Conservation (phyloP, 2,113 vertebrate species). For the Rafetus swinhoei region DNA sequence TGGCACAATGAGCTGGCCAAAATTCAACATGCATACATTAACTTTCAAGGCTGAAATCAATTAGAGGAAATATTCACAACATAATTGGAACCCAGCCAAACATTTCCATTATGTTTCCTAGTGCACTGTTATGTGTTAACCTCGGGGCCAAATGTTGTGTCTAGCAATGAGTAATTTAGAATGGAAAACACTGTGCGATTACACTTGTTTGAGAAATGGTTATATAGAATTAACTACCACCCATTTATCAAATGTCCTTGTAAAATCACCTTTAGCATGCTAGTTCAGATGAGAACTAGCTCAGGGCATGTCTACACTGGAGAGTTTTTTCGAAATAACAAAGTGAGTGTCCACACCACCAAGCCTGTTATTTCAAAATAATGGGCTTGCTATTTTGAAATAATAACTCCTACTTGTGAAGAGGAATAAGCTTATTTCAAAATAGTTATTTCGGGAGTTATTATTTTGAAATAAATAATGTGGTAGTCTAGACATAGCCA, state of each 20-base stretch:
- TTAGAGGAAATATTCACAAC: not conserved
- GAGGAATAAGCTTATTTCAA: no score
- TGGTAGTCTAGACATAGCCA: no score
- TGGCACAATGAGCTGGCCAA: not conserved
- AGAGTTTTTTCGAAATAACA: no score
- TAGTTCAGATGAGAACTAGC: no score
- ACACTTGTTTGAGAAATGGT: not conserved
- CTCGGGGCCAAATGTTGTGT: not conserved
- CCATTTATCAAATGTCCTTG: not conserved
- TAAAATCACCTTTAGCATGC: not conserved
- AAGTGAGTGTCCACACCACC: no score
- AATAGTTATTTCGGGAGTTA: no score
- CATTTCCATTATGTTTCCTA: not conserved
- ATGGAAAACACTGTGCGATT: not conserved
- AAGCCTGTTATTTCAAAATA: no score
- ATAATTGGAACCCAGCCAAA: not conserved
- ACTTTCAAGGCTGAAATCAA: not conserved
- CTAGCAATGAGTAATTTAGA: not conserved
- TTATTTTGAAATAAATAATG: no score
- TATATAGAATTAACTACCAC: not conserved
- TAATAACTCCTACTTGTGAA: no score
- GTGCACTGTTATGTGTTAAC: not conserved
- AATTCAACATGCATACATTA: not conserved
- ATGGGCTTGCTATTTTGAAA: no score
- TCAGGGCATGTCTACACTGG: no score